Evolutionary conservation across 2,888 invertebrate genomes (phyloP), one percentile per base, ranked within the genome.

Genomic region (Ophion slaviceki): DNA sequence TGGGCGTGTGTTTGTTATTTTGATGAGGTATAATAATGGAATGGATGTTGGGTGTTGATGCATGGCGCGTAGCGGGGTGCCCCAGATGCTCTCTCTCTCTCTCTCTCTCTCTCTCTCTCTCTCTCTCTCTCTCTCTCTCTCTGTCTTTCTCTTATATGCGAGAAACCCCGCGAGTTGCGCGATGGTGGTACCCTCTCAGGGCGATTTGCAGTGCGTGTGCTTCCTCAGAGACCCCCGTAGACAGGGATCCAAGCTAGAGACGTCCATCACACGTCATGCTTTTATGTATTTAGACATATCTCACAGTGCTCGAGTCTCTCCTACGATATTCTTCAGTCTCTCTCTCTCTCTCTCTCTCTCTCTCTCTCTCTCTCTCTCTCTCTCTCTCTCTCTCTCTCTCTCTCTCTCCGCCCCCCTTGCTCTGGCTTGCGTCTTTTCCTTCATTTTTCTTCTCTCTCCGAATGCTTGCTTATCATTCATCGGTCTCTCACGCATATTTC

Each of bases 11-110:
- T 93, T 92, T 93, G 93, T 93, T 93, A 92, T 93, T 93, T 93
- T 92, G 92, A 93, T 93, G 92, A 92, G 92, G 90, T 92, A 93
- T 92, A 93, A 93, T 93, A 93, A 93, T 93, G 92, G 91, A 91
- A 92, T 92, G 92, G 91, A 92, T 92, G 90, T 91, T 90, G 92
- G 93, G 93, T 93, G 93, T 93, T 93, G 93, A 93, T 93, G 92
- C 93, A 93, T 93, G 89, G 93, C 90, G 91, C 93, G 89, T 93
- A 92, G 93, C 93, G 90, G 93, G 93, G 93, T 91, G 93, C 70
- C 79, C 47, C 67, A 59, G 68, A 68, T 66, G 24, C 57, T 57
- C 36, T n/a, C 5, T 72, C 80, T 72, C 66, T 66, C 40, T 80
- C 62, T 66, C 28, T 57, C 66, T 45, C 57, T 77, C 59, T 59